A percentile compares a stretch with the other conserved stretches of the same genome.
phyloP scores from a whole-genome alignment of 2,888 invertebrate species.

The Drosophila pegasa region DNA sequence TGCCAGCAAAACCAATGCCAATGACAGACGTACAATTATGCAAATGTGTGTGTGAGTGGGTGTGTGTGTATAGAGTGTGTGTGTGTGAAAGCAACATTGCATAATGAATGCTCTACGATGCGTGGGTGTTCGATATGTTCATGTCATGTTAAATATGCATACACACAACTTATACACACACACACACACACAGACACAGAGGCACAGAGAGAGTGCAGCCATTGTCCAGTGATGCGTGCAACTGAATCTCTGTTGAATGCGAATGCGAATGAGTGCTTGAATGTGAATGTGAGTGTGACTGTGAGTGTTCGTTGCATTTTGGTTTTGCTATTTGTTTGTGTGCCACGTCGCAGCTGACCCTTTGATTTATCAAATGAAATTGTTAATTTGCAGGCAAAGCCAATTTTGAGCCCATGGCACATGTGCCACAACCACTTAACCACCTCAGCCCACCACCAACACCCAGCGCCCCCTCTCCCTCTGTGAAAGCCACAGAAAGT shows the following conservation, averaged over 20 bases:
- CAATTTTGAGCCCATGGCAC: conserved; percentile 60
- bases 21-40: conserved; percentile 68
- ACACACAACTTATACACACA: conserved; percentile 6
- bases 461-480: neutral
- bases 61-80: conserved; percentile 29
- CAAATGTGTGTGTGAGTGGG: conserved; percentile 51
- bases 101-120: conserved; percentile 75
- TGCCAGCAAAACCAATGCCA: conserved; percentile 68
- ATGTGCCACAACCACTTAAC: conserved; percentile 21
- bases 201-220: conserved; percentile 36
- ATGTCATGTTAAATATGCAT: conserved; percentile 73
- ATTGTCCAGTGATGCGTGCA: conserved; percentile 68
- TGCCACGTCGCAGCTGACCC: conserved; percentile 54
- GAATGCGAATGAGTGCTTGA: conserved; percentile 22
- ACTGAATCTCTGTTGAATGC: conserved; percentile 37
- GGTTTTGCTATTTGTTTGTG: conserved; percentile 27
- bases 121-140: conserved; percentile 77
- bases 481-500: conserved; percentile 28
- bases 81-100: conserved; percentile 67
- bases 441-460: neutral
- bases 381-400: conserved; percentile 76
- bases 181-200: conserved; percentile 7
- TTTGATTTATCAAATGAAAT: conserved; percentile 78
- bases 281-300: conserved; percentile 24
- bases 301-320: conserved; percentile 32